phyloP scores from a whole-genome alignment of 92 coral and sea anemone species.

The Zoanthus gigantus region DNA sequence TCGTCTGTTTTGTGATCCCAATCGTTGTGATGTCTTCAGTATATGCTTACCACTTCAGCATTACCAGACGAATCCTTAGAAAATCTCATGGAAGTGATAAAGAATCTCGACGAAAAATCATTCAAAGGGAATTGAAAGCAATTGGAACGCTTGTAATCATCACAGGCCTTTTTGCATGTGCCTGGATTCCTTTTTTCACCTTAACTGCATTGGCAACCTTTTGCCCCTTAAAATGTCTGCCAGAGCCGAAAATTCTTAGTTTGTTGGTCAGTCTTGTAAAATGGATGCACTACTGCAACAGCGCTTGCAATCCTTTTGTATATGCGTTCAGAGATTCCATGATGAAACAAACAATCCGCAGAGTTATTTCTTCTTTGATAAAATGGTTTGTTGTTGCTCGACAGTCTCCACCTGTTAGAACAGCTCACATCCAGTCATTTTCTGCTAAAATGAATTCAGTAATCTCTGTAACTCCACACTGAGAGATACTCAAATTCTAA shows the following conservation, averaged over 20 bases:
- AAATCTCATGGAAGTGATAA: conserved; percentile 28
- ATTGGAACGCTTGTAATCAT: conserved; percentile 34
- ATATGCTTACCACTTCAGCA: conserved; percentile 54
- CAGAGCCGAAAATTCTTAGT: neutral
- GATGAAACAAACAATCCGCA: conserved; percentile 33
- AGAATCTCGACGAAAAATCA: conserved; percentile 31
- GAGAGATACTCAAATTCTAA: no score
- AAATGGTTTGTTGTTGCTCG: neutral
- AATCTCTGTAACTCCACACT: neutral
- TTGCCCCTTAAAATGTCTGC: conserved; percentile 22
- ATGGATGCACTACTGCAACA: conserved; percentile 41
- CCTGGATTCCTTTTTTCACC: conserved; percentile 35
- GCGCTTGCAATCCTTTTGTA: conserved; percentile 42
- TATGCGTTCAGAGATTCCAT: conserved; percentile 38
- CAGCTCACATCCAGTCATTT: neutral
- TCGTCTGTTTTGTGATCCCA: conserved; percentile 56
- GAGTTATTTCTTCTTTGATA: neutral
- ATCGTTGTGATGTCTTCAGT: conserved; percentile 56
- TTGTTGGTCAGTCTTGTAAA: conserved; percentile 24
- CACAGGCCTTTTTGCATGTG: conserved; percentile 32
- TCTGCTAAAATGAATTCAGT: conserved; percentile 5
- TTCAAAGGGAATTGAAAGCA: conserved; percentile 25
- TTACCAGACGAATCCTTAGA: conserved; percentile 53
- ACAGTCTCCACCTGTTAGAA: neutral
- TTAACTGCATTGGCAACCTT: conserved; percentile 28